Evolutionary conservation across 2,888 invertebrate genomes (phyloP), one percentile per base, ranked within the genome.

Genomic region (Cryptosula pallasiana): DNA sequence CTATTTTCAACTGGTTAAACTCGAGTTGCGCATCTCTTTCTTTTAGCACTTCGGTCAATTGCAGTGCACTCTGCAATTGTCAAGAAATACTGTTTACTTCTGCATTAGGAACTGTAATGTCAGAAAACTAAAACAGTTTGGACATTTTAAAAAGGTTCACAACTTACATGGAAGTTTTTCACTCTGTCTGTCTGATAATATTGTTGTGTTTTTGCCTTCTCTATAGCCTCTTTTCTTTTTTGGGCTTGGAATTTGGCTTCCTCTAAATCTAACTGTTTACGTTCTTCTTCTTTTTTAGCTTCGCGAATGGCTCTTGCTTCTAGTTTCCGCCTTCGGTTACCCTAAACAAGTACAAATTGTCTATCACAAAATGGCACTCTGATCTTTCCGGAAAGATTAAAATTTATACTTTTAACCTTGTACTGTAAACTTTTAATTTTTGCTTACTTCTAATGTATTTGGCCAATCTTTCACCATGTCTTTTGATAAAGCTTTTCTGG

Each of bases 131-230:
- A 45, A 45, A 45, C 45, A 45, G 45, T 45, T 20, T 45, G 20
- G n/a, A n/a, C n/a, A n/a, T n/a, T n/a, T n/a, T n/a, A n/a, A n/a
- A n/a, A n/a, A n/a, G n/a, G n/a, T n/a, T n/a, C n/a, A n/a, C n/a
- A n/a, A n/a, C 82, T 80, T 76, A 85, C 85, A 79, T 85, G 85
- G 77, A 85, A 84, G 54, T 77, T 77, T 76, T 84, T 85, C 63
- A 85, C 81, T 72, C 84, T 75, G 74, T 85, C 85, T 70, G 84
- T 85, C 75, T 85, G 83, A 72, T 83, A 84, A 75, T 84, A 85
- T 76, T 83, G 83, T 73, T 81, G 81, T 36, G 81, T 81, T 75
- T 84, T 85, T 13, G 85, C 85, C 74, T 81, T 82, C 69, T 85
- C 85, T 70, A 85, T 83, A 16, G 83, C 82, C 71, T 81, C 83